A percentile compares a stretch with the other conserved stretches of the same genome.
Conservation (phyloP, 1,140 invertebrate species). For the Phortica variegata region DNA sequence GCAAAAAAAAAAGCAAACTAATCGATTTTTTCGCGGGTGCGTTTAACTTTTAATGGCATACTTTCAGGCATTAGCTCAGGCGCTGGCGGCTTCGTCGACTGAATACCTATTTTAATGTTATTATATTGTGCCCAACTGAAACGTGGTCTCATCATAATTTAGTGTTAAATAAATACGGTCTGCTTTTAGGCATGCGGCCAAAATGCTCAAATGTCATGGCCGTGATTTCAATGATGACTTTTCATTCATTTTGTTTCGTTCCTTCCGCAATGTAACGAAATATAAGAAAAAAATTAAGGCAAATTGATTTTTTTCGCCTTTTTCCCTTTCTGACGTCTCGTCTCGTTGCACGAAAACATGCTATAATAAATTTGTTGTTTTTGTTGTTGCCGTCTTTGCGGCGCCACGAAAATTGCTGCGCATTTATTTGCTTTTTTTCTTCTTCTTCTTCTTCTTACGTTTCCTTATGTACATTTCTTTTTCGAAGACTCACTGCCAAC, state of each 20-base stretch:
- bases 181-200: conserved; percentile 1
- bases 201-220: conserved; percentile 4
- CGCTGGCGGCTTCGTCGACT: not conserved
- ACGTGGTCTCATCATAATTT: conserved; percentile 38
- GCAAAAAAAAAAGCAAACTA: conserved; percentile 1
- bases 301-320: conserved; percentile 35
- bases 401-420: conserved; percentile 12
- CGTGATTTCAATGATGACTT: conserved; percentile 24
- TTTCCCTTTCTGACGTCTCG: conserved; percentile 23
- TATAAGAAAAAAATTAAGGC: conserved; percentile 8
- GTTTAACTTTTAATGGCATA: conserved; percentile 3
- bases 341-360: not conserved
- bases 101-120: conserved; percentile 24
- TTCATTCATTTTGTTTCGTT: too few relatives aligned
- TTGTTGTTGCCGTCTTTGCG: conserved; percentile 37
- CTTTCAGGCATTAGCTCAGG: conserved; percentile 20
- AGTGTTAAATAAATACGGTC: conserved; percentile 1
- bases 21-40: conserved; percentile 20
- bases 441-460: conserved; percentile 1
- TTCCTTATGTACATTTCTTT: too few relatives aligned
- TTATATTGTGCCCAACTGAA: conserved; percentile 39
- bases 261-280: conserved; percentile 16
- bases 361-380: not conserved
- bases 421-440: not conserved
- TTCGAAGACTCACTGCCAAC: too few relatives aligned